Base-by-base conservation (phyloP, 2,888 invertebrate species). In the Xanthorhoe spadicearia region DNA sequence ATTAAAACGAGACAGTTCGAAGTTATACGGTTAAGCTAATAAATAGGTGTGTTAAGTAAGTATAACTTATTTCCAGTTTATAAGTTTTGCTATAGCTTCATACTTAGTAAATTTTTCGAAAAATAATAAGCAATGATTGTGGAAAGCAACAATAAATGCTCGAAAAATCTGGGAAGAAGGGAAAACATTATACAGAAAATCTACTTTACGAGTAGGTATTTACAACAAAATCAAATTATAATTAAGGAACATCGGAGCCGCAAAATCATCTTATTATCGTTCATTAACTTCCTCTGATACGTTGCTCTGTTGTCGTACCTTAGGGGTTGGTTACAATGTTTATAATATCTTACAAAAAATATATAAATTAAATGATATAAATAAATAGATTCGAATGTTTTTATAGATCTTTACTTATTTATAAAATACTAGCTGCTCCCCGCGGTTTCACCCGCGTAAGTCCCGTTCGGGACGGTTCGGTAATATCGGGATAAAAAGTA, bases 271-370 rank as follows among this genome's bases (percentile, higher is more conserved):
- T 85, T 82, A 87, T 87, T 85, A 85, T 75, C 74, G 80, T 79
- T 88, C 85, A 88, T 88, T 88, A 85, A 82, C 83, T 87, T 87
- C 76, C 73, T 80, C 76, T 83, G 84, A 89, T 88, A 88, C 86
- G 83, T 83, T 79, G 81, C 79, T 81, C 82, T 82, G 77, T 83
- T 85, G 86, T 88, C 85, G 85, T 86, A 60, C 23, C 6, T 51
- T 51, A 59, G 28, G 62, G n/a, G 9, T 7, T 43, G 60, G 48
- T 15, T 38, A 51, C 56, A 64, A 52, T n/a, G 46, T 38, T 38
- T 18, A n/a, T 15, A 46, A 46, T 8, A 46, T 7, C n/a, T n/a
- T n/a, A n/a, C n/a, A 15, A 50, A 50, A 18, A 50, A 19, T 10
- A 38, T 10, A 2, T 38, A n/a, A n/a, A n/a, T n/a, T n/a, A n/a